These are phyloP conservation scores for Channa striata DNA, from an alignment of 2,797 vertebrate species.

Conservation along the genomic window DNA sequence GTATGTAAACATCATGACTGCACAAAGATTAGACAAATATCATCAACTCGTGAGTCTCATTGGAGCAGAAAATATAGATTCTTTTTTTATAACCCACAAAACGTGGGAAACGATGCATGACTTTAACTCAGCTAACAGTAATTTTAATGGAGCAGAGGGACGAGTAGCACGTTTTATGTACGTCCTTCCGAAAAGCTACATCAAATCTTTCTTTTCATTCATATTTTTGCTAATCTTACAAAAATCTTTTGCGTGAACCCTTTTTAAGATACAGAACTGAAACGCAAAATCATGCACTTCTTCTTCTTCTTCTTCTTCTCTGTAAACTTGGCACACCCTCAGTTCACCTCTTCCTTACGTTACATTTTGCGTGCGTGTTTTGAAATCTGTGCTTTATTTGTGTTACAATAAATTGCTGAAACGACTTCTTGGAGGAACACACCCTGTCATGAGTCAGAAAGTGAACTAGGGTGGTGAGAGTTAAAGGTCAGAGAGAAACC, in stretches of 20 bases:
- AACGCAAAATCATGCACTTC: constrained; percentile 23
- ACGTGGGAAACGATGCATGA: too few species aligned
- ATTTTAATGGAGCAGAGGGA: too few species aligned
- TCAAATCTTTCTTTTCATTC: neutral
- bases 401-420: constrained; percentile 2
- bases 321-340: neutral
- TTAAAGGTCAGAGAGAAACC: neutral
- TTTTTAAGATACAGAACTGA: constrained; percentile 36
- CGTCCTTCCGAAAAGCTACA: neutral
- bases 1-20: too few species aligned
- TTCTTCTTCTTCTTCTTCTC: constrained; percentile 37
- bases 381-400: neutral
- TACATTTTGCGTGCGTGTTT: neutral
- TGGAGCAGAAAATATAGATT: too few species aligned
- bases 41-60: too few species aligned
- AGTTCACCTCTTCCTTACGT: neutral
- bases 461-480: neutral
- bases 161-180: neutral
- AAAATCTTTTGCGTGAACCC: neutral
- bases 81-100: too few species aligned
- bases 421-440: neutral
- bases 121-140: too few species aligned
- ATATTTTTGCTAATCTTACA: neutral
- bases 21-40: too few species aligned
- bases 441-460: neutral